Evolutionary conservation across 2,797 vertebrate species (phyloP).

Genomic region (Pipistrellus kuhlii): DNA sequence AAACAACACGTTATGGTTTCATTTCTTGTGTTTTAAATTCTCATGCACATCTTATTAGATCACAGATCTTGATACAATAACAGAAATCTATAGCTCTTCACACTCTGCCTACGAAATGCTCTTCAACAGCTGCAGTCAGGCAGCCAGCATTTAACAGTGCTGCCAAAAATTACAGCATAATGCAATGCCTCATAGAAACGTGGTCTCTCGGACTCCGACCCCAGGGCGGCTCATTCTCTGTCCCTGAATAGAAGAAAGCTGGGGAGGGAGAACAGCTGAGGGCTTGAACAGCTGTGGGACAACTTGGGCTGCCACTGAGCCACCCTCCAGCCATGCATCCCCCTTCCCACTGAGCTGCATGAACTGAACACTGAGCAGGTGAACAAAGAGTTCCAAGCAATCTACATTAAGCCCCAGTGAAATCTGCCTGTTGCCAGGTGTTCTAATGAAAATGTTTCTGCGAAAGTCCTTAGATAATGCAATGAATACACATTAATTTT

Average conservation of each 20-base stretch:
- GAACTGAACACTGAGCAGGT: background rate
- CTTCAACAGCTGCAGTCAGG: conserved; percentile 46
- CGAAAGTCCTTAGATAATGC: background rate
- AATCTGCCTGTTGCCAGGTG: background rate
- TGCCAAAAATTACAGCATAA: background rate
- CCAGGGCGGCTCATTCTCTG: background rate
- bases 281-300: conserved; percentile 35
- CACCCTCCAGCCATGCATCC: background rate
- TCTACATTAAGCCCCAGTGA: background rate
- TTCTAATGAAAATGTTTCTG: background rate
- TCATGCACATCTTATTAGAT: conserved; percentile 37
- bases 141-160: conserved; percentile 47
- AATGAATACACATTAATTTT: background rate
- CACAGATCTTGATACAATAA: conserved; percentile 37
- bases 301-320: background rate
- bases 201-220: background rate
- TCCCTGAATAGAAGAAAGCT: background rate
- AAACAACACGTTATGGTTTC: background rate
- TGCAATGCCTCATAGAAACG: background rate
- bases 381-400: conserved; percentile 36
- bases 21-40: conserved; percentile 45
- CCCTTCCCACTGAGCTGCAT: conserved; percentile 52
- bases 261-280: conserved; percentile 54
- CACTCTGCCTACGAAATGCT: background rate
- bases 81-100: conserved; percentile 19